A percentile compares a stretch with the other conserved stretches of the same genome.
Conservation (phyloP, 2,113 vertebrate genomes). For the Pseudorectes ferrugineus region DNA sequence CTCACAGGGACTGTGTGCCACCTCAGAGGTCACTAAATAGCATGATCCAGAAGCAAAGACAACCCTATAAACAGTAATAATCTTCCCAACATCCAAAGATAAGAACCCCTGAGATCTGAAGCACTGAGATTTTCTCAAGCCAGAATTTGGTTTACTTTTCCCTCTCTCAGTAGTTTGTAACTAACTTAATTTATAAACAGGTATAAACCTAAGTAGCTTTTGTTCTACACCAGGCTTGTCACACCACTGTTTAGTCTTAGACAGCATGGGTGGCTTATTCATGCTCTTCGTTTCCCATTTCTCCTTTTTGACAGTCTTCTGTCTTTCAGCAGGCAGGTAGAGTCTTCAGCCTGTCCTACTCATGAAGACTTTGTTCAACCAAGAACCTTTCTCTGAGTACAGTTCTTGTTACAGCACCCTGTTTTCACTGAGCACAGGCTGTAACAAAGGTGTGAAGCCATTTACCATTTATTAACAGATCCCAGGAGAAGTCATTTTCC, state of each 20-base stretch:
- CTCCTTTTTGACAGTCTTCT: neutral
- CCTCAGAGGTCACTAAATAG: neutral
- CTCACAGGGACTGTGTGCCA: neutral
- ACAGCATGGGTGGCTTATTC: neutral
- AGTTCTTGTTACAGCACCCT: neutral
- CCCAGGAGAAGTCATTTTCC: slow-evolving; percentile 13
- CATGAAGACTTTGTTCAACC: neutral
- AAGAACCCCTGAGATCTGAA: neutral
- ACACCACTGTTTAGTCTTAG: neutral
- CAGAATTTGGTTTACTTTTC: neutral
- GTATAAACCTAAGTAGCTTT: neutral
- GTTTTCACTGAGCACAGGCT: neutral
- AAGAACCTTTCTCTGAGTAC: neutral
- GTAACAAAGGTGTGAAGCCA: neutral
- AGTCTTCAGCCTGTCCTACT: neutral
- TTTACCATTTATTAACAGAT: neutral
- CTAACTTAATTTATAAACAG: neutral
- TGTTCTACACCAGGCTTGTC: neutral
- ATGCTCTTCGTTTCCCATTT: neutral
- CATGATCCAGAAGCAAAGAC: neutral
- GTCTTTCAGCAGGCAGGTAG: neutral
- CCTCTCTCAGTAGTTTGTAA: neutral
- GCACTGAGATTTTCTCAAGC: neutral
- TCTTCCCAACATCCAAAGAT: neutral
- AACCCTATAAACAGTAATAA: neutral